These are phyloP conservation scores for Meteorus colon DNA, from an alignment of 2,888 invertebrate genomes.

Conservation along the genomic window DNA sequence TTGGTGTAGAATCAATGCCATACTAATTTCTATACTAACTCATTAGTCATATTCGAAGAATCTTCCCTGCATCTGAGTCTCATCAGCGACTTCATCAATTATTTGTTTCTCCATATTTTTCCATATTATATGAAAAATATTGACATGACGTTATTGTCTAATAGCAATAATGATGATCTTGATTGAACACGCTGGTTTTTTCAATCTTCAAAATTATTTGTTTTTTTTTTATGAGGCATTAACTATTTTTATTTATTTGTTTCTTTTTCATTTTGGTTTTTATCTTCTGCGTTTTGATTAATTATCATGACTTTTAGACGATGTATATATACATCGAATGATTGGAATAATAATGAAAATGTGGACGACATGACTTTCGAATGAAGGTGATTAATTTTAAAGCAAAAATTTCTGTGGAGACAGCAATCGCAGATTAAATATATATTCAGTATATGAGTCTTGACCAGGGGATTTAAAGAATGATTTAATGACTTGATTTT, in stretches of 20 bases:
- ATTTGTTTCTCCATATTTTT: too few relatives aligned
- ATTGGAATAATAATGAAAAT: conserved; percentile 1
- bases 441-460: neutral
- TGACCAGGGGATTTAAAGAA: conserved; percentile 20
- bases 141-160: too few relatives aligned
- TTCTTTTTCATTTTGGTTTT: neutral
- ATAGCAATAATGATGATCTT: neutral
- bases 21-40: too few relatives aligned
- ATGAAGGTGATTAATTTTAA: conserved; percentile 5
- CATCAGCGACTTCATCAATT: too few relatives aligned
- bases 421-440: conserved; percentile 4
- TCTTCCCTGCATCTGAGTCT: too few relatives aligned
- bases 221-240: neutral
- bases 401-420: neutral
- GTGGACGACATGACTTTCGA: neutral
- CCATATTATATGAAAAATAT: too few relatives aligned
- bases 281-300: neutral
- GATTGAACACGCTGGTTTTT: conserved; percentile 10
- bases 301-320: neutral
- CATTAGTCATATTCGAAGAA: too few relatives aligned
- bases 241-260: neutral
- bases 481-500: conserved; percentile 36
- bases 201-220: neutral
- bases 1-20: too few relatives aligned
- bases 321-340: neutral